phyloP scores from a whole-genome alignment of 2,113 vertebrate genomes.

The Corythaixoides concolor region DNA sequence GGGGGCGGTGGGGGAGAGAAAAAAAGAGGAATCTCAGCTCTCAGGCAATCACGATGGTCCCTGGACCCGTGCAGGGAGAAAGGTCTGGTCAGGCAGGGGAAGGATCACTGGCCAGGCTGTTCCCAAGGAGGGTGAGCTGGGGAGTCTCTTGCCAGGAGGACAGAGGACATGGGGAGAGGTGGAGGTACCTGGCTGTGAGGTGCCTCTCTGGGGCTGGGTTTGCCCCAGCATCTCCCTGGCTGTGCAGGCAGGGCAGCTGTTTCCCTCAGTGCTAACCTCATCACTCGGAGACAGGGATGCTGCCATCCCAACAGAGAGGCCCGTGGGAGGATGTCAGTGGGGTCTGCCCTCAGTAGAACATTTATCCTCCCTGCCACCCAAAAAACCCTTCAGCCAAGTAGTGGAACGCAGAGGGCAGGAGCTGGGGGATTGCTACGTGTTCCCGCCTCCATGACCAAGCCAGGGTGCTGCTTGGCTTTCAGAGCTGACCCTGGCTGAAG shows the following conservation, averaged over 20 bases:
- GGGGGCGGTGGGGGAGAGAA: too few relatives aligned
- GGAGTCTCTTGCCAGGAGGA: neutral
- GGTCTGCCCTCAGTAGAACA: neutral
- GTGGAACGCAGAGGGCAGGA: neutral
- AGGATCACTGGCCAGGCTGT: fast-evolving
- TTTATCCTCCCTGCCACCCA: neutral
- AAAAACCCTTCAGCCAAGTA: neutral
- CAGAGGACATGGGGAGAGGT: neutral
- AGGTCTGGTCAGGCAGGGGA: neutral
- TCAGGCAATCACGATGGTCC: neutral
- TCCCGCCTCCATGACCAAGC: neutral
- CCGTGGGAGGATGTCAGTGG: fast-evolving
- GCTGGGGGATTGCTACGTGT: too few relatives aligned
- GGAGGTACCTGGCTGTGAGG: neutral
- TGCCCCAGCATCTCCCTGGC: neutral
- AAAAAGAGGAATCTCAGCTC: neutral
- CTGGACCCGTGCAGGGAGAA: fast-evolving
- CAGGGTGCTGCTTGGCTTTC: neutral
- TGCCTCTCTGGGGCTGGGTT: neutral
- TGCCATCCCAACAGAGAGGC: neutral
- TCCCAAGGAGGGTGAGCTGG: neutral
- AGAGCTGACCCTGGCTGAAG: neutral
- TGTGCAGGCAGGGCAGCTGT: too few relatives aligned
- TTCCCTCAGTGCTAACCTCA: neutral
- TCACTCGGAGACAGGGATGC: neutral